Evolutionary conservation across 2,797 vertebrate genomes (phyloP), one percentile per base, ranked within the genome.

Genomic region (Basileuterus tristriatus): DNA sequence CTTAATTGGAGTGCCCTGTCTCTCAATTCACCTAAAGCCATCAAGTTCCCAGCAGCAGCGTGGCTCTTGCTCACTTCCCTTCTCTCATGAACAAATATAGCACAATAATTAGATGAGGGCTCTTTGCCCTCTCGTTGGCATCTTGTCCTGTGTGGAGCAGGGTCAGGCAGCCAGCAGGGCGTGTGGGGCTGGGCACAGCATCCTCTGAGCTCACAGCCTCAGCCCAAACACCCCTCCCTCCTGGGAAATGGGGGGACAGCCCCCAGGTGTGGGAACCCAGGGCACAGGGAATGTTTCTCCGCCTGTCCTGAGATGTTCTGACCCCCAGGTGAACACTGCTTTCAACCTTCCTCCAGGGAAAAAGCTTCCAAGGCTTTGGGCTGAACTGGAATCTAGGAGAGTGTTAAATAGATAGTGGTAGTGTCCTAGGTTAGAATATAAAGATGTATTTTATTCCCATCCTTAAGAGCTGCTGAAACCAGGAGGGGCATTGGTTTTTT

Each of bases 221-320:
- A 41, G 63, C 53, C 12, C 1, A 52, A 47, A 26, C 15, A 8
- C 17, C 37, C 29, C 39, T 86, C 13, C 37, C 2, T 1, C 3
- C 1, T 22, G 68, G 21, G 24, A 10, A 69, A 55, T 0, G 0
- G 44, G 26, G 21, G 10, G 14, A 55, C 59, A 34, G 26, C 23
- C 26, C 32, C 41, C 74, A 26, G 53, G 12, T 21, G 12, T 9
- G 6, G 32, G 30, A 53, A 2, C 52, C 52, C 52, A 21, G 52
- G 12, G 32, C 52, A n/a, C 1, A 0, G 32, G 32, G 53, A 55
- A 15, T 55, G 53, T 9, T 55, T 3, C 53, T n/a, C 53, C 9
- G 32, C 53, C n/a, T 56, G 21, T 23, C n/a, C 21, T 56, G 53
- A 55, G 20, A 53, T 14, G 32, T n/a, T 19, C 30, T n/a, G 52